Percentiles rank a stretch among this genome's conserved stretches.
Evolutionary conservation across 2,113 vertebrate species (phyloP).

Genomic region (Corythaeola cristata): DNA sequence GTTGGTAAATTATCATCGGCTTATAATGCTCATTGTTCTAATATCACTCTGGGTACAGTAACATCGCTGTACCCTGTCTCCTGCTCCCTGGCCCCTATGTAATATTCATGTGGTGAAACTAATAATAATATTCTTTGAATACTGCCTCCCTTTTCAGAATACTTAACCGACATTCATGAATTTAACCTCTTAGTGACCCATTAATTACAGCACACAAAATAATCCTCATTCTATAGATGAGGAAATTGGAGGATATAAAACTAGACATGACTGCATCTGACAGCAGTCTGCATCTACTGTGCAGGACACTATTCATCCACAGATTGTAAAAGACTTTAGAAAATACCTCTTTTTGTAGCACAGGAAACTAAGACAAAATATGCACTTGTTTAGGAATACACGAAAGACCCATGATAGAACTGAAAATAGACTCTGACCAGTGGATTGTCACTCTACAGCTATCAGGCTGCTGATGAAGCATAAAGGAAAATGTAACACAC

Average conservation of each 20-base stretch:
- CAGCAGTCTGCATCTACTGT: not conserved
- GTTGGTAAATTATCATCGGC: not conserved
- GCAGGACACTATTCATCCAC: not conserved
- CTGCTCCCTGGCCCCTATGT: not conserved
- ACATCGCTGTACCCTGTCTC: not conserved
- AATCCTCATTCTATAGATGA: not conserved
- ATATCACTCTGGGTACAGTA: not conserved
- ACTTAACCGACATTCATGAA: not conserved
- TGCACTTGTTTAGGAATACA: not conserved
- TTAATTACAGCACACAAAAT: not conserved
- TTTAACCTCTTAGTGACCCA: not conserved
- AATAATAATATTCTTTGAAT: not conserved
- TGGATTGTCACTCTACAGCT: not conserved
- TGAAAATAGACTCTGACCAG: not conserved
- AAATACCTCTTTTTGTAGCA: not conserved
- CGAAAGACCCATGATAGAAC: not conserved
- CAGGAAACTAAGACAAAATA: not conserved
- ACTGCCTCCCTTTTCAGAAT: not conserved
- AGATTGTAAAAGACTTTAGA: not conserved
- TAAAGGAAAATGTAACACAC: not conserved
- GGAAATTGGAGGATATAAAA: not conserved
- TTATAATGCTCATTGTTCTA: not conserved
- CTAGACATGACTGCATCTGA: not conserved
- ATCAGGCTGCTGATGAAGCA: not conserved
- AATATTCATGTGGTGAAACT: not conserved